These are phyloP conservation scores for Drosophila burlai DNA, from an alignment of 1,140 invertebrate species.

Conservation along the genomic window DNA sequence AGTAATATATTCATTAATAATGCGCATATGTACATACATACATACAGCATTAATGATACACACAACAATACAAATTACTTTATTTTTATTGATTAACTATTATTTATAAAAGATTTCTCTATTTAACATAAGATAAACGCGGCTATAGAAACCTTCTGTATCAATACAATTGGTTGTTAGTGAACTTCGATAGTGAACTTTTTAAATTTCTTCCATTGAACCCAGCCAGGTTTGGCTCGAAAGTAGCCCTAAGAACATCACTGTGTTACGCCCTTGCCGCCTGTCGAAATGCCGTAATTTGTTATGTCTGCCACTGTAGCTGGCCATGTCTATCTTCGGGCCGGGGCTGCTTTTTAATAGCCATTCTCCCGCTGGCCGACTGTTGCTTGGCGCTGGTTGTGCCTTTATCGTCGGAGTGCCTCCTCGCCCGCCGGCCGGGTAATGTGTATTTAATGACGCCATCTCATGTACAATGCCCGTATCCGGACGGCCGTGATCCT, in stretches of 20 bases:
- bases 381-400: constrained; percentile 59
- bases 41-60: no score
- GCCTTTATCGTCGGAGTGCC: constrained; percentile 59
- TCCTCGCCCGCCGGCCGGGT: constrained; percentile 42
- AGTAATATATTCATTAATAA: no score
- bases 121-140: no score
- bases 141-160: no score
- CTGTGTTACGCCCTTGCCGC: constrained; percentile 1
- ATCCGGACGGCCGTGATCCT: constrained; percentile 53
- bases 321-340: constrained; percentile 48
- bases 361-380: constrained; percentile 65
- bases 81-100: no score
- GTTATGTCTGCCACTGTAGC: constrained; percentile 63
- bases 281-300: constrained; percentile 75
- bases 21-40: no score
- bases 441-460: constrained; percentile 84
- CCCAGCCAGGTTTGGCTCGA: neutral
- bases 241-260: constrained; percentile 5
- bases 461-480: constrained; percentile 81
- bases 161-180: no score
- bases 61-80: no score
- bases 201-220: no score
- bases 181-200: no score
- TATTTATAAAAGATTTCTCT: no score
- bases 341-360: constrained; percentile 71